Evolutionary conservation across 1,140 invertebrate genomes (phyloP).

Genomic region (Luehdorfia chinensis): DNA sequence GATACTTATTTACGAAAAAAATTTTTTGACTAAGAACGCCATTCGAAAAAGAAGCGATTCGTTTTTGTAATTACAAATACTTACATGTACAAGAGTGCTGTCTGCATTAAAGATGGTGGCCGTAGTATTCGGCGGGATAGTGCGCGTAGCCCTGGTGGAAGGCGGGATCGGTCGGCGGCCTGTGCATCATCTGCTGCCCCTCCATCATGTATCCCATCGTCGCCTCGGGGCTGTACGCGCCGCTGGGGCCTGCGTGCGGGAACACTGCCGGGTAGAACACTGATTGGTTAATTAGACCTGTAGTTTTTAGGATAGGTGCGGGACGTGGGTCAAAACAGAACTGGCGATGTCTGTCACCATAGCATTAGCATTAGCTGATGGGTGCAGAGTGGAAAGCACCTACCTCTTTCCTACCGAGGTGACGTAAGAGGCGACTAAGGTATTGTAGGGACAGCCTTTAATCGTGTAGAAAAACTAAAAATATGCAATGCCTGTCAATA

Average conservation of each 20-base stretch:
- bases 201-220: slow-evolving; percentile 98
- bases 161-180: slow-evolving; percentile 91
- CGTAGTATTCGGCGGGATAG: slow-evolving; percentile 94
- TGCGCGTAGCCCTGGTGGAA: slow-evolving; percentile 94
- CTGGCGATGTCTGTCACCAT: neutral
- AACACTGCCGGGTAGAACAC: slow-evolving; percentile 85
- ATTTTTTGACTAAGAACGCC: too few species aligned
- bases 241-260: slow-evolving; percentile 94
- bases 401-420: too few species aligned
- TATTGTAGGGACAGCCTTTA: too few species aligned
- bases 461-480: too few species aligned
- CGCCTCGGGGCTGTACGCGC: slow-evolving; percentile 95
- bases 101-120: slow-evolving; percentile 88
- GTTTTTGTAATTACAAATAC: too few species aligned
- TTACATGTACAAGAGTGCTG: slow-evolving; percentile 63
- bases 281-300: slow-evolving; percentile 67
- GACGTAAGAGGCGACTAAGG: too few species aligned
- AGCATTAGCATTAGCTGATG: neutral
- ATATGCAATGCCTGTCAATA: too few species aligned
- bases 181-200: slow-evolving; percentile 96
- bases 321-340: neutral
- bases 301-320: slow-evolving; percentile 16
- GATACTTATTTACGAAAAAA: too few species aligned
- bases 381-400: too few species aligned
- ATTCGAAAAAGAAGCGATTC: too few species aligned